Base-by-base conservation (phyloP, 2,113 vertebrate genomes). In the Tetraodon nigroviridis region DNA sequence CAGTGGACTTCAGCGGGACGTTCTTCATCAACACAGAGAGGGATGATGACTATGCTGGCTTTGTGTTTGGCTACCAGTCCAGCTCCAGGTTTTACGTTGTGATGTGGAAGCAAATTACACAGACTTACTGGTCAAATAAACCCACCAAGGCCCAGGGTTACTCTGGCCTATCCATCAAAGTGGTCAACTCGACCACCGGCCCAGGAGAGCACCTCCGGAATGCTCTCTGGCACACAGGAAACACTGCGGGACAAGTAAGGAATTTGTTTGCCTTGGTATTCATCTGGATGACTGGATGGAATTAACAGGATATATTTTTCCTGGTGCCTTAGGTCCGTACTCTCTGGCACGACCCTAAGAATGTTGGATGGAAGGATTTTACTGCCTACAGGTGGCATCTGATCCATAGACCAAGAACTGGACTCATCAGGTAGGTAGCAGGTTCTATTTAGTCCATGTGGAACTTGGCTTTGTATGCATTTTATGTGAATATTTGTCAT, bases 31-130 rank as follows among this genome's bases (percentile, higher is more conserved):
- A 99, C 79, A 99, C 97, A 0, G 95, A 99, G 69, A 89, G 97
- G 56, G 96, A 99, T 46, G 96, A 99, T 17, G 97, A 99, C 81
- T 99, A 98, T 6, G 96, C 95, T 1, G 97, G 96, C 44, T 99
- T 99, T 71, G 96, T 99, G 53, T 99, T 99, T 51, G 96, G 94
- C 17, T 99, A 99, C 86, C 97, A 99, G 76, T 99, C 97, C 54
- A 99, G 97, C 79, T 95, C 95, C 77, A 93, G 96, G 73, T 99
- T 99, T 84, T 99, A 99, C 5, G 97, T 99, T 7, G 96, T 99
- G 48, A 99, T 99, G 97, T 99, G 97, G 97, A 99, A 99, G 70
- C 97, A 99, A 85, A 92, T 99, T 66, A 99, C 97, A 0, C 97
- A 99, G 80, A 93, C 97, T 7, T 99, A 99, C 75, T 99, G 97